These are phyloP conservation scores for Acromyrmex charruanus DNA, from an alignment of 1,140 invertebrate genomes.

Conservation along the genomic window DNA sequence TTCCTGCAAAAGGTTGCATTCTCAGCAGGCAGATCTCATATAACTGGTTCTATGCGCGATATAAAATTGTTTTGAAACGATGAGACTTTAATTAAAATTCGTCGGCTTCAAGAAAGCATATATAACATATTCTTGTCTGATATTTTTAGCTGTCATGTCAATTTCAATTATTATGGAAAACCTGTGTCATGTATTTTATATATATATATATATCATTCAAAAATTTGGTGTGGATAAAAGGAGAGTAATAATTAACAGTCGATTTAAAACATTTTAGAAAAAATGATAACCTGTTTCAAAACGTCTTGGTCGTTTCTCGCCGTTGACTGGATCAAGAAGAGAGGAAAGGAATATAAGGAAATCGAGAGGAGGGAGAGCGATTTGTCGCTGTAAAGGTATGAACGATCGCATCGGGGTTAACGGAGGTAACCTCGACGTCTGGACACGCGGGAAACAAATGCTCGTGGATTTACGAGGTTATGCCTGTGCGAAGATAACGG, in stretches of 20 bases:
- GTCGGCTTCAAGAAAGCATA: slow-evolving; percentile 1
- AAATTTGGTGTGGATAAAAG: background rate
- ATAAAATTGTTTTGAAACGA: slow-evolving; percentile 48
- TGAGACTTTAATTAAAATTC: slow-evolving; percentile 60
- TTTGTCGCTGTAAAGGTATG: slow-evolving; percentile 76
- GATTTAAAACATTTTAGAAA: background rate
- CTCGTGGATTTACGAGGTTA: slow-evolving; percentile 76
- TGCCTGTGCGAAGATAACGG: slow-evolving; percentile 70
- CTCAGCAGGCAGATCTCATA: slow-evolving; percentile 11
- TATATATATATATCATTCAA: too few relatives aligned
- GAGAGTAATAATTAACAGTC: background rate
- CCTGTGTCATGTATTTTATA: too few relatives aligned
- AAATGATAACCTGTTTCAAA: background rate
- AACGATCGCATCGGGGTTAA: slow-evolving; percentile 76
- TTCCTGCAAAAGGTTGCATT: slow-evolving; percentile 41
- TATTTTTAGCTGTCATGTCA: background rate
- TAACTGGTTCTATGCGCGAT: slow-evolving; percentile 58
- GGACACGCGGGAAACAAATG: slow-evolving; percentile 72
- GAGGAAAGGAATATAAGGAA: slow-evolving; percentile 4
- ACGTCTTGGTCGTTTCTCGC: background rate
- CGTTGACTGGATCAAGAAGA: slow-evolving; percentile 5
- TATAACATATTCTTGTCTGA: background rate
- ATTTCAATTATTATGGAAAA: background rate
- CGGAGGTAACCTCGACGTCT: slow-evolving; percentile 71
- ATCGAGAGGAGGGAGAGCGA: slow-evolving; percentile 62